Evolutionary conservation across 1,140 invertebrate species (phyloP).

Genomic region (Macrocentrus cingulum): DNA sequence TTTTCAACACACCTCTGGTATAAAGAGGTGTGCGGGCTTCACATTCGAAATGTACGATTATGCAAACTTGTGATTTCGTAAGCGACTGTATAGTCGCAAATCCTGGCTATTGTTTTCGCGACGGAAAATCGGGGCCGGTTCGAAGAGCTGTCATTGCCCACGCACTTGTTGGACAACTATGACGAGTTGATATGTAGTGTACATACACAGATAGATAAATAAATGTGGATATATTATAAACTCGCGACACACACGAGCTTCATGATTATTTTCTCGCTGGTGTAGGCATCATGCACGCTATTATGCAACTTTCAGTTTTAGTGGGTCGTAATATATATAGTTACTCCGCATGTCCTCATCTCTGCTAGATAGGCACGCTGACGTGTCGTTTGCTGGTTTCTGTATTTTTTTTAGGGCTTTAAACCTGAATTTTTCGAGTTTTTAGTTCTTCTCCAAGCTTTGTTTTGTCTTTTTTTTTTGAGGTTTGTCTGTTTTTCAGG

Average conservation of each 20-base stretch:
- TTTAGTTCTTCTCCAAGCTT: too few relatives aligned
- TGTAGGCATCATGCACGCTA: slow-evolving; percentile 24
- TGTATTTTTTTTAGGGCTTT: too few relatives aligned
- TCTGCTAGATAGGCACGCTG: too few relatives aligned
- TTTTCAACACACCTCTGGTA: too few relatives aligned
- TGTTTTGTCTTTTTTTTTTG: too few relatives aligned
- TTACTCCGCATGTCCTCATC: slow-evolving; percentile 29
- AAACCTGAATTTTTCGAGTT: too few relatives aligned
- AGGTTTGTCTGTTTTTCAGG: too few relatives aligned
- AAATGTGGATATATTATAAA: too few relatives aligned
- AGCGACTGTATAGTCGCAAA: not conserved
- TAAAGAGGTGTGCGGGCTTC: too few relatives aligned
- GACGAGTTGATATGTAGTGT: not conserved
- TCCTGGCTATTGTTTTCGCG: slow-evolving; percentile 8
- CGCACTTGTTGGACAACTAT: not conserved
- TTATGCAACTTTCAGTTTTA: slow-evolving; percentile 55
- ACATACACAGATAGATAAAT: not conserved
- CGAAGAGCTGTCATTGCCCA: slow-evolving; percentile 8
- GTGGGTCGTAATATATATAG: slow-evolving; percentile 58
- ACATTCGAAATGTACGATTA: slow-evolving; percentile 8
- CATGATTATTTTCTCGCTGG: slow-evolving; percentile 12
- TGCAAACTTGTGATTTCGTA: slow-evolving; percentile 15
- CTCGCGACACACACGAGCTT: slow-evolving; percentile 7
- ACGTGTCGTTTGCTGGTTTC: too few relatives aligned
- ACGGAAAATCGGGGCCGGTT: slow-evolving; percentile 6